Evolutionary conservation across 2,113 vertebrate species (phyloP).

Genomic region (Ammodytes marinus): DNA sequence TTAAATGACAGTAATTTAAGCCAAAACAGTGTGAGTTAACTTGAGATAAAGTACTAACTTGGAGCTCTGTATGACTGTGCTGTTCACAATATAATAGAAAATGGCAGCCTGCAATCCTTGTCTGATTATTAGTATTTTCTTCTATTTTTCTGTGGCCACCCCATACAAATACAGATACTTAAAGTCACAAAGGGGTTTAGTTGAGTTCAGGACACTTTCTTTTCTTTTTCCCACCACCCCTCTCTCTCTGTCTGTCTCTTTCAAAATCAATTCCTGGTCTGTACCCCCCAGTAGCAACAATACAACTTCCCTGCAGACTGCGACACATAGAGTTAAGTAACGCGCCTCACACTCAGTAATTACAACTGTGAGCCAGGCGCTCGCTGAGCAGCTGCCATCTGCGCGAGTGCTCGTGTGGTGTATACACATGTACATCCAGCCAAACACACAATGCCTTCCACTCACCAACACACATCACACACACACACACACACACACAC

Average conservation of each 20-base stretch:
- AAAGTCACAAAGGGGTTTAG: background rate
- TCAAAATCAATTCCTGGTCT: slow-evolving; percentile 62
- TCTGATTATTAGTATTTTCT: background rate
- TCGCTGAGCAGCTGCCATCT: slow-evolving; percentile 85
- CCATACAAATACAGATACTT: too few relatives aligned
- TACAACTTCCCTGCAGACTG: slow-evolving; percentile 74
- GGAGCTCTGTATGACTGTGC: background rate
- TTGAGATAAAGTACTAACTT: background rate
- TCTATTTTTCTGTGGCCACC: too few relatives aligned
- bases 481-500: slow-evolving; percentile 28
- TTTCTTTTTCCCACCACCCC: slow-evolving; percentile 30
- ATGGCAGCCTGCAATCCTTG: background rate
- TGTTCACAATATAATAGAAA: too few relatives aligned
- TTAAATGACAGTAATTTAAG: background rate
- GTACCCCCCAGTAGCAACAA: slow-evolving; percentile 62
- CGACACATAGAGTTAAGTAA: slow-evolving; percentile 83
- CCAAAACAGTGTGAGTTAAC: background rate
- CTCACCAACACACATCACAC: slow-evolving; percentile 34
- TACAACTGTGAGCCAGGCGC: slow-evolving; percentile 75
- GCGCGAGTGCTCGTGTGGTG: slow-evolving; percentile 57
- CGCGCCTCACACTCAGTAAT: slow-evolving; percentile 82
- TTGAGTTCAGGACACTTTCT: background rate
- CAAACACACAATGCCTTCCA: slow-evolving; percentile 63
- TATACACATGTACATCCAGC: slow-evolving; percentile 58
- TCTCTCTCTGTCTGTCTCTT: slow-evolving; percentile 44